These are phyloP conservation scores for Eurystomus glaucurus DNA, from an alignment of 2,797 vertebrate genomes.

Conservation along the genomic window DNA sequence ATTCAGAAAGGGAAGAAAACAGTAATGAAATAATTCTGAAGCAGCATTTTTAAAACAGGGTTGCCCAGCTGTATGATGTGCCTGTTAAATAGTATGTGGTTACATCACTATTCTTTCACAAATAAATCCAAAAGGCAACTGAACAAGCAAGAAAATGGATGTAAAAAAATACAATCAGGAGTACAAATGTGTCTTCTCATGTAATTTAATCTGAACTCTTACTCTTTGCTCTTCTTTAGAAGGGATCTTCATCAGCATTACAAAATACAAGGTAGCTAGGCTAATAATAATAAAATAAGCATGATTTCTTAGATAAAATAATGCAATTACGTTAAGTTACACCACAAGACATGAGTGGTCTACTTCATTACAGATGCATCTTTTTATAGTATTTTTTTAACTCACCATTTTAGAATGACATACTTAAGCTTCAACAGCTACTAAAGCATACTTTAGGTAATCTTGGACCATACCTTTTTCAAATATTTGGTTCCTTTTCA, in stretches of 20 bases:
- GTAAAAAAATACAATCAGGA: neutral
- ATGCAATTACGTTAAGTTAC: rapidly evolving
- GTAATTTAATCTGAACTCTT: neutral
- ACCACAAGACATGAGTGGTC: neutral
- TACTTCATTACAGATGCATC: neutral
- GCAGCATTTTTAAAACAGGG: neutral
- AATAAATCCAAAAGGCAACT: neutral
- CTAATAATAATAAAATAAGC: neutral
- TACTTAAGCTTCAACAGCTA: neutral
- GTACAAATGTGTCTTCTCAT: neutral
- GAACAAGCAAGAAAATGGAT: neutral
- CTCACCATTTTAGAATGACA: neutral
- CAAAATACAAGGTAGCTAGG: neutral
- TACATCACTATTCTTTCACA: neutral
- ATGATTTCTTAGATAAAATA: neutral
- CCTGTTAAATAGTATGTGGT: neutral
- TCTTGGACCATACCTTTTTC: neutral
- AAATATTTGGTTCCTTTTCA: neutral
- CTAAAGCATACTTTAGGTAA: neutral
- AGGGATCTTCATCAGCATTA: neutral
- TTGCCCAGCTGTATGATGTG: neutral
- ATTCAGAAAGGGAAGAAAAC: neutral
- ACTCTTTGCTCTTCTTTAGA: neutral
- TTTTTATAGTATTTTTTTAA: neutral
- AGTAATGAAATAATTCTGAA: neutral